These are phyloP conservation scores for Empidonax traillii DNA, from an alignment of 2,113 vertebrate species.

Conservation along the genomic window DNA sequence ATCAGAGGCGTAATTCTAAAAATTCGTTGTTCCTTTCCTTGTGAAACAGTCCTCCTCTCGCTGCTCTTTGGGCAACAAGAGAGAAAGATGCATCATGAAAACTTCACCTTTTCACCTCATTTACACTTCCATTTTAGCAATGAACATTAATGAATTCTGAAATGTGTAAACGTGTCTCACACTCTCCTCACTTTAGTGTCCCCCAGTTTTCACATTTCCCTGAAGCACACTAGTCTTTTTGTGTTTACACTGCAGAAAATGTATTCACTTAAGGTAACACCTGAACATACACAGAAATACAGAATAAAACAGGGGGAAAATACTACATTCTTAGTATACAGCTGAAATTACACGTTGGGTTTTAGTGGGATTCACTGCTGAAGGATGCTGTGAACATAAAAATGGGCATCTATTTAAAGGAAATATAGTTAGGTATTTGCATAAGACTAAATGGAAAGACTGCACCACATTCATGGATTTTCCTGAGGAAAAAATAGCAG, in stretches of 20 bases:
- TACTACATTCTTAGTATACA: neutral
- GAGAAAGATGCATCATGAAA: neutral
- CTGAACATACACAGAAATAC: neutral
- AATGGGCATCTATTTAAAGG: neutral
- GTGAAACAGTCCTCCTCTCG: neutral
- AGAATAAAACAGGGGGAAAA: neutral
- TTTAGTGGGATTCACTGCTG: neutral
- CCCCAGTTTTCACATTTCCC: neutral
- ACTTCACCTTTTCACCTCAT: neutral
- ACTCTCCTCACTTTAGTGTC: neutral
- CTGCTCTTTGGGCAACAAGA: neutral
- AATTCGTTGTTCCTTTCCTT: neutral
- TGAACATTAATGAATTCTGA: neutral
- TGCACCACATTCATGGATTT: neutral
- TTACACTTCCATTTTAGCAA: accelerated
- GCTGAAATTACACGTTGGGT: neutral
- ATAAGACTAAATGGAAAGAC: neutral
- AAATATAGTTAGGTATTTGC: neutral
- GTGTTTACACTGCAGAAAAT: neutral
- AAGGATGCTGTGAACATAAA: neutral
- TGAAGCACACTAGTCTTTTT: neutral
- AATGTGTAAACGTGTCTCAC: neutral
- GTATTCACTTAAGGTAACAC: neutral
- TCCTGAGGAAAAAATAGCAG: neutral
- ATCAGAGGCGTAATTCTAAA: neutral